Evolutionary conservation across 2,113 vertebrate genomes (phyloP).

Genomic region (Panthera tigris): DNA sequence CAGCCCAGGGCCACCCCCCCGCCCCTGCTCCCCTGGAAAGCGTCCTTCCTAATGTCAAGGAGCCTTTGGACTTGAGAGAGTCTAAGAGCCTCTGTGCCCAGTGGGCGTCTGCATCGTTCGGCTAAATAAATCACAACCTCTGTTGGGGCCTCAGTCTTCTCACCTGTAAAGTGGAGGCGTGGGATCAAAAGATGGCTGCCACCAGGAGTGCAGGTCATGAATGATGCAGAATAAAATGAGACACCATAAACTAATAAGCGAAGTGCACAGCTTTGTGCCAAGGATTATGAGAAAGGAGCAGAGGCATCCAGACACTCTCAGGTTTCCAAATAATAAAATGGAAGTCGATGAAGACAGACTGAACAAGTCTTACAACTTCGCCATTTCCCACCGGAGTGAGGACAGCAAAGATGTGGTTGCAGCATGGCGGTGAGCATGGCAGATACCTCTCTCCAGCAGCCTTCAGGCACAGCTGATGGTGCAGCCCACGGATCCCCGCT

Average conservation of each 20-base stretch:
- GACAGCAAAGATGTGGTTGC: not conserved
- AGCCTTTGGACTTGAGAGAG: not conserved
- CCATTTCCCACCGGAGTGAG: not conserved
- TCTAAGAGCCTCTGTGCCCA: not conserved
- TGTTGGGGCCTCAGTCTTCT: not conserved
- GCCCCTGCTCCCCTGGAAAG: not conserved
- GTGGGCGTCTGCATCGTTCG: not conserved
- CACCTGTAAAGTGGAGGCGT: not conserved
- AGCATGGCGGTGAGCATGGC: accelerated
- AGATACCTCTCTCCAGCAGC: not conserved
- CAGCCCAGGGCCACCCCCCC: accelerated
- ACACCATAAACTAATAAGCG: not conserved
- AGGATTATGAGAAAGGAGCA: not conserved
- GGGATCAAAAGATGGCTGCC: not conserved
- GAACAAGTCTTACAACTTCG: not conserved
- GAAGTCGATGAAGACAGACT: not conserved
- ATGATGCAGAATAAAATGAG: not conserved
- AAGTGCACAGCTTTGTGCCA: not conserved
- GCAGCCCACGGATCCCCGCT: not conserved
- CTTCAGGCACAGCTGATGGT: accelerated
- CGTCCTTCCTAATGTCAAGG: not conserved
- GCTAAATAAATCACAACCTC: not conserved
- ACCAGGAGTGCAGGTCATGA: not conserved
- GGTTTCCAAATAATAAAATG: not conserved
- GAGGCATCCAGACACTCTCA: not conserved